A percentile compares a stretch with the other conserved stretches of the same genome.
Conservation (phyloP, 1,140 invertebrate genomes). For the Cotesia chilonis region DNA sequence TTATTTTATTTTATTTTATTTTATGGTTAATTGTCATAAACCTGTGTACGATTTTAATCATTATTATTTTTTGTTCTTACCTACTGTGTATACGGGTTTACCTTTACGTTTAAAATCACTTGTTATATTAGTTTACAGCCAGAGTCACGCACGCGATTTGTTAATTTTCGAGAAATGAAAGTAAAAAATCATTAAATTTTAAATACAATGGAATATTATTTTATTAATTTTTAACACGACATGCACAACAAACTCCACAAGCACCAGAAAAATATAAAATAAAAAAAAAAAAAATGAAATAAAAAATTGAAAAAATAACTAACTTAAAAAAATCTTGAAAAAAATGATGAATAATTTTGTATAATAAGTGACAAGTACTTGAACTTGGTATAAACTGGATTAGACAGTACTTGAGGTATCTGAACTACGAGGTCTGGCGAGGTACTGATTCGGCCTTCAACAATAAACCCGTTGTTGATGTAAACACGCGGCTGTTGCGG, state of each 20-base stretch:
- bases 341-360: too few relatives aligned
- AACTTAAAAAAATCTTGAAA: too few relatives aligned
- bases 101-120: too few relatives aligned
- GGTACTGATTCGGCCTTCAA: conserved; percentile 12
- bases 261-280: conserved; percentile 2
- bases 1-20: conserved; percentile 16
- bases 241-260: not conserved
- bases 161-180: not conserved
- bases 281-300: not conserved
- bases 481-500: conserved; percentile 30
- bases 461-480: conserved; percentile 26
- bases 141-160: conserved; percentile 14
- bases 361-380: too few relatives aligned
- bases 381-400: too few relatives aligned
- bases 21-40: conserved; percentile 3
- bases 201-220: not conserved
- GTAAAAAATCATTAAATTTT: not conserved
- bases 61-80: conserved; percentile 9
- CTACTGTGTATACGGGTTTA: too few relatives aligned
- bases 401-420: too few relatives aligned
- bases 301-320: too few relatives aligned
- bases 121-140: not conserved
- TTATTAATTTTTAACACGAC: too few relatives aligned
- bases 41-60: not conserved
- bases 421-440: too few relatives aligned